phyloP scores from a whole-genome alignment of 2,113 vertebrate genomes.

The Onychostoma macrolepis region DNA sequence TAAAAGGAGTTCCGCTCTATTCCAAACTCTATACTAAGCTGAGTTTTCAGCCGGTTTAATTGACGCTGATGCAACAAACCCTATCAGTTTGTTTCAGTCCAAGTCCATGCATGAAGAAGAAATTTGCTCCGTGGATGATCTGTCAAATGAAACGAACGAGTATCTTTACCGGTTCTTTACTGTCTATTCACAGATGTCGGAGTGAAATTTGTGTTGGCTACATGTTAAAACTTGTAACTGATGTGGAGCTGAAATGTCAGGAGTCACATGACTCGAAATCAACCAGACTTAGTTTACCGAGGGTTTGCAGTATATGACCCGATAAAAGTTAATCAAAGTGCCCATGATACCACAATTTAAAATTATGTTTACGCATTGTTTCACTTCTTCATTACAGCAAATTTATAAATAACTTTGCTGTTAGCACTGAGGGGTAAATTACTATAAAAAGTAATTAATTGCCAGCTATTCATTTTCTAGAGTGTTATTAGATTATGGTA shows the following conservation, averaged over 20 bases:
- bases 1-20: background rate
- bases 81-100: background rate
- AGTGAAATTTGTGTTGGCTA: background rate
- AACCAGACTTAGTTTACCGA: background rate
- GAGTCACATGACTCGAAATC: constrained; percentile 19
- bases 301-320: background rate
- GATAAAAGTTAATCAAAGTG: background rate
- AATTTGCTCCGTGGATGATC: background rate
- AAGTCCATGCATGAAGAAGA: background rate
- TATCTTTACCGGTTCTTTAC: background rate
- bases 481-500: background rate
- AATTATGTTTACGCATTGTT: no score
- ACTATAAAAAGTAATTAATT: no score
- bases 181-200: background rate
- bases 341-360: no score
- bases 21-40: background rate
- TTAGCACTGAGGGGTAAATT: no score
- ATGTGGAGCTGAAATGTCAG: background rate
- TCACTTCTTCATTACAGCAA: no score
- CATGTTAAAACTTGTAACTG: constrained; percentile 30
- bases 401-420: no score
- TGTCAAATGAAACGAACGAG: background rate
- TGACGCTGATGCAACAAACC: background rate
- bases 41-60: background rate
- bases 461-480: no score